These are phyloP conservation scores for Crypturellus undulatus DNA, from an alignment of 2,113 vertebrate species.

Conservation along the genomic window DNA sequence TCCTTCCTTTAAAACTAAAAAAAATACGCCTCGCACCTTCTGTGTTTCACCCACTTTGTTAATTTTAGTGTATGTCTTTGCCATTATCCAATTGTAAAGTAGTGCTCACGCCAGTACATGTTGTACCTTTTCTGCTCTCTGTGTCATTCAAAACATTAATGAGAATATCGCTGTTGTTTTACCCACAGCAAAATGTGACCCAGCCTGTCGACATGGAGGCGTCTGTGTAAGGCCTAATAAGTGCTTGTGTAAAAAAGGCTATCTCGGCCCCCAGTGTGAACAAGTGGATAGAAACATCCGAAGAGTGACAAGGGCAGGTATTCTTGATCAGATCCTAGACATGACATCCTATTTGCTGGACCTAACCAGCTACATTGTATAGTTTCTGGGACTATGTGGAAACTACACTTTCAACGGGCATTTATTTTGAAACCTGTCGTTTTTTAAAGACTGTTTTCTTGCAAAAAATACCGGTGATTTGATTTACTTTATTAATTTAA, in stretches of 20 bases:
- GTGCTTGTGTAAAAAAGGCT: conserved; percentile 96
- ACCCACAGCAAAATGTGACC: conserved; percentile 92
- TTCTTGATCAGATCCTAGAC: conserved; percentile 97
- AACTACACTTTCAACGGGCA: conserved; percentile 80
- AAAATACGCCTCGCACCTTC: not conserved
- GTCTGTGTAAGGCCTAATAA: conserved; percentile 94
- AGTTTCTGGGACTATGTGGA: conserved; percentile 82
- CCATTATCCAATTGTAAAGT: not conserved
- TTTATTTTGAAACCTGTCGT: conserved; percentile 82
- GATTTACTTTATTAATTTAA: conserved; percentile 83
- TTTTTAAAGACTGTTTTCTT: conserved; percentile 79
- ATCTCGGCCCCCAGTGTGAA: conserved; percentile 84
- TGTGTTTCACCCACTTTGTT: not conserved
- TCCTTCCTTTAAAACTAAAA: not conserved
- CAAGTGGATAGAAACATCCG: conserved; percentile 89
- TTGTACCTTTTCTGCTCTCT: not conserved
- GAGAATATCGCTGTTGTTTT: not conserved
- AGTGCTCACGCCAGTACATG: not conserved
- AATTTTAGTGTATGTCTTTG: not conserved
- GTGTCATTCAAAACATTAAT: not conserved
- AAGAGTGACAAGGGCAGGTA: conserved; percentile 92
- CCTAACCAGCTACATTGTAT: conserved; percentile 98
- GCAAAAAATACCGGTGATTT: conserved; percentile 79
- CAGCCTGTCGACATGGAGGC: conserved; percentile 92
- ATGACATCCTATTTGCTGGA: conserved; percentile 98